Conservation (phyloP, 2,888 invertebrate species). For the Xestia sexstrigata region DNA sequence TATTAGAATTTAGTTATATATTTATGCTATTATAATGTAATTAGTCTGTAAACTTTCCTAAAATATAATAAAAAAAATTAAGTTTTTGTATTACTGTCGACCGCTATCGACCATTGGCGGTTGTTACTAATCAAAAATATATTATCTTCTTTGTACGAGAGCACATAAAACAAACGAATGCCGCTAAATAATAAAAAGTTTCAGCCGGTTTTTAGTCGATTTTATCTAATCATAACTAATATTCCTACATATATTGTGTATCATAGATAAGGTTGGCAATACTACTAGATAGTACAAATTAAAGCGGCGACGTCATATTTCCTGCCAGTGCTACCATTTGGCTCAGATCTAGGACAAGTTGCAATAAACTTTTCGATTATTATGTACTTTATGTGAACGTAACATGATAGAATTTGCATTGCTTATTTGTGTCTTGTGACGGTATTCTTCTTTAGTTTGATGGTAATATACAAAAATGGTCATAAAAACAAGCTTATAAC, state of each 20-base stretch:
- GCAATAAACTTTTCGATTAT: slow-evolving; percentile 26
- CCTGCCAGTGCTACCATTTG: slow-evolving; percentile 26
- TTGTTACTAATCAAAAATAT: not conserved
- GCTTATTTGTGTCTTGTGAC: not conserved
- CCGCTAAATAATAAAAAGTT: not conserved
- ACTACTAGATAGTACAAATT: slow-evolving; percentile 17
- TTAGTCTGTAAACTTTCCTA: too few species aligned
- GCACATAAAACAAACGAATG: not conserved
- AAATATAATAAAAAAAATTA: too few species aligned
- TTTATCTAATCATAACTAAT: not conserved
- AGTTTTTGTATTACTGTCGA: not conserved
- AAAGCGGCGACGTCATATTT: slow-evolving; percentile 19
- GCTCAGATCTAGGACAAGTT: slow-evolving; percentile 21
- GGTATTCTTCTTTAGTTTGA: not conserved
- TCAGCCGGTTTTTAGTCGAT: not conserved
- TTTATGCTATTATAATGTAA: too few species aligned
- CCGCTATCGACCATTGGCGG: not conserved
- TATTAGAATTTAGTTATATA: too few species aligned
- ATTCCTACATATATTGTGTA: not conserved
- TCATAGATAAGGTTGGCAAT: slow-evolving; percentile 1
- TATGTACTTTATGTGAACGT: not conserved
- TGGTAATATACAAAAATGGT: not conserved
- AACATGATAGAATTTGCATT: not conserved
- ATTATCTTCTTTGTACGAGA: not conserved
- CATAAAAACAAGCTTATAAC: not conserved